A percentile compares a stretch with the other conserved stretches of the same genome.
Conservation (phyloP, 1,140 invertebrate genomes). For the Ctenoplectra terminalis region DNA sequence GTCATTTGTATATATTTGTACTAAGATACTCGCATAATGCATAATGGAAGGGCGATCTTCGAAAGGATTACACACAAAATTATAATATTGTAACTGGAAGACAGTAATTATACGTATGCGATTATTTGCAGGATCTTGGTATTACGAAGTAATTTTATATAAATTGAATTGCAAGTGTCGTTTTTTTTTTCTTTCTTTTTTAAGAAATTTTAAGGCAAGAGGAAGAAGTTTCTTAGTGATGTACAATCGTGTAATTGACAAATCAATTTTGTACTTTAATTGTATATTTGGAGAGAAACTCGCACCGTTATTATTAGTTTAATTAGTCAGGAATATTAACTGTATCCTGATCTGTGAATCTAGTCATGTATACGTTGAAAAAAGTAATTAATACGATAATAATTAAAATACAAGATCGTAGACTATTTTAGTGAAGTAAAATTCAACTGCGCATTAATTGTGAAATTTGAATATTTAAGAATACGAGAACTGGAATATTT, state of each 20-base stretch:
- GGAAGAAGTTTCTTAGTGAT: neutral
- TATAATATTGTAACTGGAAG: neutral
- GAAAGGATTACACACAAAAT: conserved; percentile 1
- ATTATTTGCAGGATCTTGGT: conserved; percentile 36
- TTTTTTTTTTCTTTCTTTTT: no score
- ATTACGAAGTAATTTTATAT: neutral
- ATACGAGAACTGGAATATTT: no score
- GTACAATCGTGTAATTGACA: neutral
- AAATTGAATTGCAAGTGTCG: no score
- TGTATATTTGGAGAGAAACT: neutral
- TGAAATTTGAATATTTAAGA: no score
- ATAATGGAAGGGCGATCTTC: neutral
- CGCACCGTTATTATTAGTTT: neutral
- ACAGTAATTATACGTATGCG: conserved; percentile 5
- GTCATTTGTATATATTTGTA: conserved; percentile 51
- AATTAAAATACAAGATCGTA: neutral
- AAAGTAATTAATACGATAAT: neutral
- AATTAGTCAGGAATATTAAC: neutral
- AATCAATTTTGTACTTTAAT: neutral
- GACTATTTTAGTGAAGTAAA: neutral
- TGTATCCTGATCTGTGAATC: neutral
- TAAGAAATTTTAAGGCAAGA: conserved; percentile 12
- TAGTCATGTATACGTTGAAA: conserved; percentile 24
- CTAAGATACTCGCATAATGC: conserved; percentile 17
- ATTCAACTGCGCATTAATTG: no score